These are phyloP conservation scores for Noctua janthe DNA, from an alignment of 2,888 invertebrate genomes.

Conservation along the genomic window DNA sequence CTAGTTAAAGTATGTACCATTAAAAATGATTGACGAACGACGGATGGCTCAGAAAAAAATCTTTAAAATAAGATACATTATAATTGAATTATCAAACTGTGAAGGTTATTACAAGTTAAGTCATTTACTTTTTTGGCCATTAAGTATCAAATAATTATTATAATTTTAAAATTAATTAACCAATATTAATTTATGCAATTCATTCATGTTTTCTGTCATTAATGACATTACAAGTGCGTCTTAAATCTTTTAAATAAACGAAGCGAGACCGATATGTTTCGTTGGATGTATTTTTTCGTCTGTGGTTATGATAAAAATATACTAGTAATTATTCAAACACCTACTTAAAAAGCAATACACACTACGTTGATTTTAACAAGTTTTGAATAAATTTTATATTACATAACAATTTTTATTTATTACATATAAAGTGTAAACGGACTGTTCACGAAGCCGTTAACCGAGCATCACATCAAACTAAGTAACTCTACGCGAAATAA, in stretches of 20 bases:
- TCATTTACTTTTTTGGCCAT: background rate
- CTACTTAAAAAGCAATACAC: constrained; percentile 1
- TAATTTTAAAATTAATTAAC: constrained; percentile 5
- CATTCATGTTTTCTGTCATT: background rate
- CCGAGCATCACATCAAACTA: too few relatives aligned
- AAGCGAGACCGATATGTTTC: background rate
- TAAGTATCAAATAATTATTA: background rate
- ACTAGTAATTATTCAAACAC: constrained; percentile 11
- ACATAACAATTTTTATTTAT: constrained; percentile 1
- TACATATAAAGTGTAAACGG: background rate
- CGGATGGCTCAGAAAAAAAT: too few relatives aligned
- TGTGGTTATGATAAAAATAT: background rate
- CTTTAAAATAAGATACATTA: background rate
- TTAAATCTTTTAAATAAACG: background rate
- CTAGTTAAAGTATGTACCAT: too few relatives aligned
- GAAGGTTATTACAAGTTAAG: background rate
- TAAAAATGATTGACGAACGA: too few relatives aligned
- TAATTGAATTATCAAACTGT: background rate
- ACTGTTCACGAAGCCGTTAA: background rate
- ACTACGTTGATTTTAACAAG: background rate
- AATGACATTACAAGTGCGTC: background rate
- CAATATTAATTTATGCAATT: constrained; percentile 14
- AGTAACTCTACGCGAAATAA: too few relatives aligned
- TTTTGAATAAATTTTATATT: background rate
- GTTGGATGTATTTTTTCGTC: background rate